Evolutionary conservation across 1,140 invertebrate species (phyloP).

Genomic region (Alviniconcha marisindica): DNA sequence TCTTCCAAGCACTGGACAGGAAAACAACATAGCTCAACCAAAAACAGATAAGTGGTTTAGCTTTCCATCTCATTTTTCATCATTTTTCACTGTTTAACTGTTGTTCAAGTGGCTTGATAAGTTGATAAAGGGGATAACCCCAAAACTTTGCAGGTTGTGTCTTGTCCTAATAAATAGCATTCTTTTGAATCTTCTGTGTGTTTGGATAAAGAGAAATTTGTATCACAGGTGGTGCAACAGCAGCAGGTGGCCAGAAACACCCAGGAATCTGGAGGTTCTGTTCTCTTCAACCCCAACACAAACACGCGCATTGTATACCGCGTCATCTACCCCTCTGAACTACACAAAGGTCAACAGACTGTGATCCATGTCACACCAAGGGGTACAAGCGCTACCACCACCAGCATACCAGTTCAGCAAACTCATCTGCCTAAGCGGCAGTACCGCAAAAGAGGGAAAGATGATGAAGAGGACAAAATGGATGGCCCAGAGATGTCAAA

Average conservation of each 20-base stretch:
- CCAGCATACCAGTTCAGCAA: conserved; percentile 51
- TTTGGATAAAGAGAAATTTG: no score
- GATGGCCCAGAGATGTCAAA: conserved; percentile 73
- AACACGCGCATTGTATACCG: conserved; percentile 81
- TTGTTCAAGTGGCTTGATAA: no score
- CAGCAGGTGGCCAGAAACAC: conserved; percentile 75
- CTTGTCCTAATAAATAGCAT: no score
- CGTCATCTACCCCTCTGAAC: conserved; percentile 76
- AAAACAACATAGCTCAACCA: no score
- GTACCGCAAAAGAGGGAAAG: conserved; percentile 62
- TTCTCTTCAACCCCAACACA: conserved; percentile 79
- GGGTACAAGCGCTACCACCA: conserved; percentile 32
- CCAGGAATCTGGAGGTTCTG: conserved; percentile 69
- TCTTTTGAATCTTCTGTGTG: no score
- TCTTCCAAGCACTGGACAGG: no score
- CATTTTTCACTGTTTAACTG: no score
- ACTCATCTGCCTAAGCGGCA: conserved; percentile 50
- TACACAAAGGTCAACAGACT: conserved; percentile 64
- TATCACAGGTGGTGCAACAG: conserved; percentile 80
- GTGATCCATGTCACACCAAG: conserved; percentile 1
- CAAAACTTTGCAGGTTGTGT: no score
- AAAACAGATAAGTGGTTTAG: no score
- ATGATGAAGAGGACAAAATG: conserved; percentile 74
- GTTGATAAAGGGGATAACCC: no score
- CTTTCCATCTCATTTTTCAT: no score